Percentiles rank a stretch among this genome's conserved stretches.
phyloP scores from a whole-genome alignment of 2,113 vertebrate species.

The Platysteira castanea region DNA sequence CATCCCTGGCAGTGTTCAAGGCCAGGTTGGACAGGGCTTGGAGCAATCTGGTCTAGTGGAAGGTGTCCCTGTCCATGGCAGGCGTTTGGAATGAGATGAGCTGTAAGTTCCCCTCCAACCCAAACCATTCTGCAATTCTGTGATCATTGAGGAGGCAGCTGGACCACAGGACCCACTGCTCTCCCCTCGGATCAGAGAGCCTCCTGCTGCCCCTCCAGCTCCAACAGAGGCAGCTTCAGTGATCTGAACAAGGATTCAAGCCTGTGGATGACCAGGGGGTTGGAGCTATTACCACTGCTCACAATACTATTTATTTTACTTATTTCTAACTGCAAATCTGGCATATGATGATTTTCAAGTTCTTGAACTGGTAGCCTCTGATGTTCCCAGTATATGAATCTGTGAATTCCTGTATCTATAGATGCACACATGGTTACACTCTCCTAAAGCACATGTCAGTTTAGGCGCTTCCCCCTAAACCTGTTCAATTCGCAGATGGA shows the following conservation, averaged over 20 bases:
- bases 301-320: not conserved
- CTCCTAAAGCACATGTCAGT: not conserved
- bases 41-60: not conserved
- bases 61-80: not conserved
- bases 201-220: not conserved
- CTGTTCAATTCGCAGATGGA: not conserved
- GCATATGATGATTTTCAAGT: not conserved
- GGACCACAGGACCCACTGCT: not conserved
- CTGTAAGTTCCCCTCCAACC: not conserved
- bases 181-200: not conserved
- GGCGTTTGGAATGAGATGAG: fast-evolving
- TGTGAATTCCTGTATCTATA: too few species aligned
- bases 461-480: not conserved
- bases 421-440: too few species aligned
- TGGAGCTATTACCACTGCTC: not conserved
- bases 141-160: fast-evolving
- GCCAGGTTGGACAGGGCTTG: not conserved
- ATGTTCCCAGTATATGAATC: fast-evolving
- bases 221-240: not conserved
- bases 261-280: fast-evolving
- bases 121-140: not conserved
- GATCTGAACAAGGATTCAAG: not conserved
- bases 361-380: not conserved
- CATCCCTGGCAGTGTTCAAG: not conserved
- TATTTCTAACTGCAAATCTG: not conserved